Base-by-base conservation (phyloP, 2,797 vertebrate species). In the Halcyon badia region DNA sequence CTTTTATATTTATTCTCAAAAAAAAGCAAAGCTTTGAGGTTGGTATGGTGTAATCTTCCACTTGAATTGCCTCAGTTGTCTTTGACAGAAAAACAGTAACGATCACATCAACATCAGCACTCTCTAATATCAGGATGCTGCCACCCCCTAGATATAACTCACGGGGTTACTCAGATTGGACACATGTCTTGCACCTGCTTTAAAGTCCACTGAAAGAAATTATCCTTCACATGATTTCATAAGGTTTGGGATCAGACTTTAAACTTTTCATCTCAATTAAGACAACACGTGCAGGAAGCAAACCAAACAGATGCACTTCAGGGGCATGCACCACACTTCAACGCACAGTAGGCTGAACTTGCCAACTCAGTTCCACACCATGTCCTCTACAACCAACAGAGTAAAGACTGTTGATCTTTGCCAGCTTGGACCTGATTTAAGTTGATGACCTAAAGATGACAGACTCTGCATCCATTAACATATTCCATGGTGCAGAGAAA, bases 241-340 rank as follows among this genome's bases (percentile, higher is more conserved):
- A 10, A 9, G 9, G 9, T 62, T 60, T 33, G 39, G 30, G 57
- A 30, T 48, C 49, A 66, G 33, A 33, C 30, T 57, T 39, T 2
- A 72, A 70, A 58, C 3, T 21, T 83, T 35, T 5, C 60, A 35
- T 51, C 57, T 49, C 71, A 10, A 18, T 73, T 44, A 60, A 61
- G 46, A n/a, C 16, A 83, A 26, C 46, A 26, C 0, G 0, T 44
- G 46, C 9, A 26, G 42, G n/a, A 70, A 58, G 66, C 19, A 58
- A 88, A 49, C 2, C 7, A 3, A 72, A 69, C 28, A 9, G 31
- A 14, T 17, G 35, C 14, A 22, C 19, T 76, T 31, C 54, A 41
- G 1, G 33, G 30, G 22, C 11, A 18, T 8, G 19, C 31, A n/a
- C 14, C 58, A 20, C 20, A 37, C 35, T 73, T 25, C 70, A 69